Base-by-base conservation (phyloP, 2,113 vertebrate species). In the Mustela lutreola region DNA sequence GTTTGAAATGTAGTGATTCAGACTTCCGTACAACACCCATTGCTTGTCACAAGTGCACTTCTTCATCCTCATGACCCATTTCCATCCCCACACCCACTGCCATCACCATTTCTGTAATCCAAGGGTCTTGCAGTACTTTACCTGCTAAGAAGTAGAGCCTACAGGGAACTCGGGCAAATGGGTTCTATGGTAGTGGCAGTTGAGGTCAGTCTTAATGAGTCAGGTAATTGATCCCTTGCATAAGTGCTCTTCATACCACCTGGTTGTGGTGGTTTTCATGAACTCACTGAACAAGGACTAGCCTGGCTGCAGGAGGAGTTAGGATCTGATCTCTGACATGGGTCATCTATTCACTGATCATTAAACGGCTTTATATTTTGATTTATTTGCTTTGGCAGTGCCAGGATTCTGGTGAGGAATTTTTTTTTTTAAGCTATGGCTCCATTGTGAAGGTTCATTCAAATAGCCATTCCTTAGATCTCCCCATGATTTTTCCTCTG, bases 311-410 rank as follows among this genome's bases (percentile, higher is more conserved):
- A 63, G 82, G 42, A 93, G n/a, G 24, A 92, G n/a, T 95, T 9
- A 78, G 73, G 24, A 71, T 65, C 62, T 91, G 82, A 85, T 89
- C 26, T 94, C 10, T n/a, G 45, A 56, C 19, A 24, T 67, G 16
- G 33, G 45, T 60, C 45, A 75, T 80, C 63, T 4, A 86, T 24
- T 26, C 5, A 1, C 24, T 48, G 75, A 5, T 70, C 84, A 36
- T 62, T 81, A 80, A 75, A 50, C 89, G 71, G 7, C 42, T 93
- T 62, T 94, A 16, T 42, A 39, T 91, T 83, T 96, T 88, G n/a
- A 63, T 93, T 82, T 76, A 42, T 92, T 97, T 95, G 53, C 48
- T 91, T 83, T 95, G 87, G 50, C 87, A 62, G 6, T 18, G 42
- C 70, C 48, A 91, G 62, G 63, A 48, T 95, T 93, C 86, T 96